Evolutionary conservation across 2,113 vertebrate genomes (phyloP), one percentile per base, ranked within the genome.

Genomic region (Pterocles burchelli): DNA sequence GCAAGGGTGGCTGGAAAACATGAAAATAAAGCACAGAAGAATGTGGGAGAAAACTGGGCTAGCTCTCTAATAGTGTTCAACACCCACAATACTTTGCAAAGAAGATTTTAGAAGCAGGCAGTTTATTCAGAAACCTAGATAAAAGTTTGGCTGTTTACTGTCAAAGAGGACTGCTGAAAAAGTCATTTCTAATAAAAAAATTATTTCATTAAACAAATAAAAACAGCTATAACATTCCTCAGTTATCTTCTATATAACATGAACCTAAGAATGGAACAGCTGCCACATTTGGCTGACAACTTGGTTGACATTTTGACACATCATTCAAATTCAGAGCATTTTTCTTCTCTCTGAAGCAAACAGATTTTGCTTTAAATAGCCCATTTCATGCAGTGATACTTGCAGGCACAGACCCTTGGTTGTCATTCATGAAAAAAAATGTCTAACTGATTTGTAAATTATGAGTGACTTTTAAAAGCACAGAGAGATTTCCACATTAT

Each of bases 321-420:
- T 89, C 51, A 71, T 67, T 82, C 74, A 62, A 79, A 90, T 84
- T 83, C 71, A 51, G 67, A 93, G 51, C 63, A 83, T 85, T 96
- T 90, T 91, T 83, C 93, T 79, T 43, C 68, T 38, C 85, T 59
- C 46, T 74, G 78, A 88, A 93, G 71, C 74, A 91, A 94, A 88
- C 6, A 83, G 85, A 80, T 90, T 95, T 55, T 67, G 61, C 88
- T 93, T 93, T 86, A 88, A 96, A 95, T 91, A 91, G 45, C 63
- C 46, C 55, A 58, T 62, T 85, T 66, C 76, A 49, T 15, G 46
- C 75, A 87, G 87, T 20, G 85, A 68, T 70, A 57, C 66, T 73
- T 85, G 49, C 81, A 91, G 58, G 41, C 77, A 79, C 45, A 82
- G 85, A 95, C 43, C 74, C 71, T 77, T 28, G 36, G 26, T 63